Conservation (phyloP, 2,113 vertebrate species). For the Zosterops japonicus region DNA sequence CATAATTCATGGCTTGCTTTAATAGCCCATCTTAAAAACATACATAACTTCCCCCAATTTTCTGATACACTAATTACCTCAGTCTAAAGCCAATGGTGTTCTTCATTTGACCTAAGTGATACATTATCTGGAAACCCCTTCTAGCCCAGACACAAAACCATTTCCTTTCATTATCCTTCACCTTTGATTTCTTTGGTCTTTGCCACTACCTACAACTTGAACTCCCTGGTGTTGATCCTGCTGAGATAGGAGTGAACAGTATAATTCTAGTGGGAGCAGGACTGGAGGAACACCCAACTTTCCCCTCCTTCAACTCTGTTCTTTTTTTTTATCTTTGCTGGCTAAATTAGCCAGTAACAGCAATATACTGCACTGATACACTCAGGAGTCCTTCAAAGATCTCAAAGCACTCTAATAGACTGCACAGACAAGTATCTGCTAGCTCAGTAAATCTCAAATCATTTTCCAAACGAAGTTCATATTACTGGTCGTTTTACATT, state of each 20-base stretch:
- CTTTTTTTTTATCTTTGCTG: background rate
- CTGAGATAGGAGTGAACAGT: background rate
- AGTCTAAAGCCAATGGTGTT: slow-evolving; percentile 66
- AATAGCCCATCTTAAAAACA: slow-evolving; percentile 68
- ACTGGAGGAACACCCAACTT: background rate
- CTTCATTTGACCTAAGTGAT: slow-evolving; percentile 61
- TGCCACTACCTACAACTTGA: slow-evolving; percentile 27
- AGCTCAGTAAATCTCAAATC: slow-evolving; percentile 37
- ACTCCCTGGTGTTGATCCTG: slow-evolving; percentile 10
- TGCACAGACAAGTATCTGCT: slow-evolving; percentile 9
- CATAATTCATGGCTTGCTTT: slow-evolving; percentile 66
- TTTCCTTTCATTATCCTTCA: slow-evolving; percentile 42
- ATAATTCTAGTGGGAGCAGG: background rate
- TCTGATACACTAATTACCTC: slow-evolving; percentile 70
- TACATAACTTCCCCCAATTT: slow-evolving; percentile 67
- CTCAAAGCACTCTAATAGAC: background rate
- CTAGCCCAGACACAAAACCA: slow-evolving; percentile 12
- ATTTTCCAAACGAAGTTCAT: slow-evolving; percentile 39
- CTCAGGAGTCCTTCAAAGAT: background rate
- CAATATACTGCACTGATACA: background rate
- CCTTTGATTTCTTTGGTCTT: slow-evolving; percentile 43
- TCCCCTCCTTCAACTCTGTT: background rate
- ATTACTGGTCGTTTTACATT: slow-evolving; percentile 45
- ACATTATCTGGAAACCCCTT: slow-evolving; percentile 42
- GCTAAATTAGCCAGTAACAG: background rate